Conservation (phyloP, 2,888 invertebrate species). For the Orthonychiurus folsomi region DNA sequence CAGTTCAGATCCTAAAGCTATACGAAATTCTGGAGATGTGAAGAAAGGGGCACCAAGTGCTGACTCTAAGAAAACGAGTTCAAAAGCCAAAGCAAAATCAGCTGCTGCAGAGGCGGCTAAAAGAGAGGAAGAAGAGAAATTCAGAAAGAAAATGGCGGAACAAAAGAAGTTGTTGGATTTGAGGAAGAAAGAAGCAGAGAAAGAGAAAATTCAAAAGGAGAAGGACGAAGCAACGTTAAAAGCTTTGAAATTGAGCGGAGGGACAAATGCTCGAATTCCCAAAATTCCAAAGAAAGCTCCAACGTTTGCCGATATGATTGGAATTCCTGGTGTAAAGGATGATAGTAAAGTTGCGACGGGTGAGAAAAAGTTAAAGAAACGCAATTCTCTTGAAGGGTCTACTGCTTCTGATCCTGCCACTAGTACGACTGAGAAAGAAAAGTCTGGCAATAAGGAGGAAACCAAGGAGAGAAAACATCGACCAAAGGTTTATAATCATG, state of each 20-base stretch:
- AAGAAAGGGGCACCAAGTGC: conserved; percentile 20
- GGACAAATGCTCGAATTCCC: conserved; percentile 22
- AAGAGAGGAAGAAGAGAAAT: conserved; percentile 38
- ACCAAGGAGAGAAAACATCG: conserved; percentile 22
- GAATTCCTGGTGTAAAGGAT: conserved; percentile 31
- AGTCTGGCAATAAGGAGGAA: conserved; percentile 8
- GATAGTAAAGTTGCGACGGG: conserved; percentile 7
- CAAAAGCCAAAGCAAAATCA: background rate
- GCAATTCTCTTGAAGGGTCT: conserved; percentile 6
- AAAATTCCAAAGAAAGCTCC: conserved; percentile 37
- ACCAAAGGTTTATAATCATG: conserved; percentile 31
- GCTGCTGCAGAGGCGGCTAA: conserved; percentile 23
- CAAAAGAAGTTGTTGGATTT: conserved; percentile 44
- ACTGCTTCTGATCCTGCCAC: conserved; percentile 6
- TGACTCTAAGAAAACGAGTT: conserved; percentile 29
- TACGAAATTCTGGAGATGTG: conserved; percentile 35
- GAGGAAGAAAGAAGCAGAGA: conserved; percentile 43
- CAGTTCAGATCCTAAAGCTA: conserved; percentile 32
- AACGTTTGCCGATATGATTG: conserved; percentile 36
- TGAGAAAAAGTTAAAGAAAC: conserved; percentile 15
- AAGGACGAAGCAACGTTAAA: conserved; percentile 61
- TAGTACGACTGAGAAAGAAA: conserved; percentile 14
- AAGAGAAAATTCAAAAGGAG: conserved; percentile 45
- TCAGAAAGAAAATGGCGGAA: conserved; percentile 39
- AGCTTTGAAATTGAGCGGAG: conserved; percentile 26